Evolutionary conservation across 1,140 invertebrate genomes (phyloP).

Genomic region (Fopius arisanus): DNA sequence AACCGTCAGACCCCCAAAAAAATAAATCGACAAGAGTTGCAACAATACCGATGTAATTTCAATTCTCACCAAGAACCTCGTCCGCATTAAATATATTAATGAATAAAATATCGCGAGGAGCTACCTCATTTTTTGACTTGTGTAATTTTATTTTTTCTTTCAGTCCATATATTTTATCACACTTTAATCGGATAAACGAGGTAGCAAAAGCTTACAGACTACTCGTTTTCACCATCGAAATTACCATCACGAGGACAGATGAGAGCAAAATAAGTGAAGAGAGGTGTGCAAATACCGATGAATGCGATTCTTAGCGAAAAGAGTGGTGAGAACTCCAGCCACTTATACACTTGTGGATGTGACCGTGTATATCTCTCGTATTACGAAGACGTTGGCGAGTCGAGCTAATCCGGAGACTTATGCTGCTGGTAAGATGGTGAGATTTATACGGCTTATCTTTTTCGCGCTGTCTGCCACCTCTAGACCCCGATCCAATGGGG

Average conservation of each 20-base stretch:
- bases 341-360: constrained; percentile 9
- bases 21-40: too few relatives aligned
- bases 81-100: too few relatives aligned
- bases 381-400: constrained; percentile 7
- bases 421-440: constrained; percentile 58
- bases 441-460: constrained; percentile 62
- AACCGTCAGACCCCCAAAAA: too few relatives aligned
- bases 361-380: constrained; percentile 7
- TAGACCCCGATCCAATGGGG: constrained; percentile 22
- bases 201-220: background rate
- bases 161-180: background rate
- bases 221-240: constrained; percentile 4
- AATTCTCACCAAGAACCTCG: too few relatives aligned
- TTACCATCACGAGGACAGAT: background rate
- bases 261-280: constrained; percentile 1
- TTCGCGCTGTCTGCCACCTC: background rate
- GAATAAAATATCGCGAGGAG: background rate
- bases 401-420: constrained; percentile 63
- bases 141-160: background rate
- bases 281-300: background rate
- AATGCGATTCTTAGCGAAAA: background rate
- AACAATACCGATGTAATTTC: too few relatives aligned
- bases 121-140: background rate
- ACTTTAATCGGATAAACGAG: constrained; percentile 1
- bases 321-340: background rate